Evolutionary conservation across 2,797 vertebrate genomes (phyloP).

Genomic region (Falco berigora): DNA sequence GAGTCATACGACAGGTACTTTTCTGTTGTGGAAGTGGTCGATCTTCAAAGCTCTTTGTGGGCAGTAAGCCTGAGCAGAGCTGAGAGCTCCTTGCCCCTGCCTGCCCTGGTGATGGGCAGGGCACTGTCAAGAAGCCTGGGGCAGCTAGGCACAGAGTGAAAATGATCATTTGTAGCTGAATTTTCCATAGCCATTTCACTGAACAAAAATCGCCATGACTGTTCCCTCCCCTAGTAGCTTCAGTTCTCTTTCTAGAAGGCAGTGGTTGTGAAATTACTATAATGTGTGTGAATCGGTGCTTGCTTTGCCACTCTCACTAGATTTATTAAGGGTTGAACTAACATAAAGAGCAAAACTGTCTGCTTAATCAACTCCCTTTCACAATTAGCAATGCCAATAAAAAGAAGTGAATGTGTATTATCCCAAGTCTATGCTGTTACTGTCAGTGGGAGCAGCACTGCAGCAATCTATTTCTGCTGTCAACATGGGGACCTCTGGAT

Average conservation of each 20-base stretch:
- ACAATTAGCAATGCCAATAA: neutral
- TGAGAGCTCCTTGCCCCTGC: neutral
- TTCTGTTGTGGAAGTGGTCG: neutral
- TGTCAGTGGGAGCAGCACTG: neutral
- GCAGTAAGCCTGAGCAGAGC: neutral
- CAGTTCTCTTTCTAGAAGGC: neutral
- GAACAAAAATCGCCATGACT: neutral
- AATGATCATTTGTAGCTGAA: neutral
- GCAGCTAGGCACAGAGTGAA: neutral
- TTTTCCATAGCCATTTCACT: neutral
- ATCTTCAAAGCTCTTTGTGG: neutral
- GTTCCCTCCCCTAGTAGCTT: neutral
- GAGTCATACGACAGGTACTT: neutral
- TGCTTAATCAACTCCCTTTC: neutral
- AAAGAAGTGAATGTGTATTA: neutral
- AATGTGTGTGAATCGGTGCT: neutral
- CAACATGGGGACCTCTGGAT: neutral
- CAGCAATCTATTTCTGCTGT: neutral
- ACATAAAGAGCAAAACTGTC: neutral
- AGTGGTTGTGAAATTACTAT: neutral
- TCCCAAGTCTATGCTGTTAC: neutral
- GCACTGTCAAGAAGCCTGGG: fast-evolving
- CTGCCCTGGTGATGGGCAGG: neutral
- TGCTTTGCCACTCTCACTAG: neutral
- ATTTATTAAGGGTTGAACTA: neutral